Base-by-base conservation (phyloP, 2,113 vertebrate species). In the human (Homo sapiens) region DNA sequence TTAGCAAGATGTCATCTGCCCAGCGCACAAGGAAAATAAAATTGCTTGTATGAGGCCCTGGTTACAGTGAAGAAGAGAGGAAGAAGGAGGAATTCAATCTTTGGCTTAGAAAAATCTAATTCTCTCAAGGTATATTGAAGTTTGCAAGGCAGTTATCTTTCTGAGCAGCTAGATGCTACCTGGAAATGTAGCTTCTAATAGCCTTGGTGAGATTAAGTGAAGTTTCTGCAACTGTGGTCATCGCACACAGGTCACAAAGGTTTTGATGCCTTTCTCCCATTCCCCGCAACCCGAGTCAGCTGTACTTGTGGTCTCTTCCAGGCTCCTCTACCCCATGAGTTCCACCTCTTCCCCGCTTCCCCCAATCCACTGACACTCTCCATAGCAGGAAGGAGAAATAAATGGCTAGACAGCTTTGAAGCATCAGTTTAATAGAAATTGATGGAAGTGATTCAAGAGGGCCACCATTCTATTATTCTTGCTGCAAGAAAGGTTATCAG, bases 61-160 rank as follows among this genome's bases (percentile, higher is more conserved):
- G 82, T 68, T 98, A 98, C 90, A 95, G 59, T 72, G 59, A 96
- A 92, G 79, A 55, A 57, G 70, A 9, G 17, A 8, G 17, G 40
- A 6, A 22, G 50, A 25, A 95, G 96, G 96, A 92, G 95, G 76
- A 96, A 73, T 90, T 86, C 94, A 98, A 96, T 98, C 93, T 61
- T 8, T 97, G 97, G 59, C 72, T 98, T 96, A 98, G 94, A 98
- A 98, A 98, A 98, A 98, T 97, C 95, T 95, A 95, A 98, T 98
- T 98, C 96, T 98, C 95, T 98, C 68, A 88, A 97, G 76, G 78
- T 98, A 66, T 97, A 97, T 97, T 98, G 97, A 98, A 97, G 95
- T 97, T 95, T 97, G 83, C 84, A 93, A 97, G 97, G 92, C 27
- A 45, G 97, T 98, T 98, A 96, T 98, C 97, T 97, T 98, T 96